Base-by-base conservation (phyloP, 1,140 invertebrate species). In the Cydia fagiglandana region DNA sequence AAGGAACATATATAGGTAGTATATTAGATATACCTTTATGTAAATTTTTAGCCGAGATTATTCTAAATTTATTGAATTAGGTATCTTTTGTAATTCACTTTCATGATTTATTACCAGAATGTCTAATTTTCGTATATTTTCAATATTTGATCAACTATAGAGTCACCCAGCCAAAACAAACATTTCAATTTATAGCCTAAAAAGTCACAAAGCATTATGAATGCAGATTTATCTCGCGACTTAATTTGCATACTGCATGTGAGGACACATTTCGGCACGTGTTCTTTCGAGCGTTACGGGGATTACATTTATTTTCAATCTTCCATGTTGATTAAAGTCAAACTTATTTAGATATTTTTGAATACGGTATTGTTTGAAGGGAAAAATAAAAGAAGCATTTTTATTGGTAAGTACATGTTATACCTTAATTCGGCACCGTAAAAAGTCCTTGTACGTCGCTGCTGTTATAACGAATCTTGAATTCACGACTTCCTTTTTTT, bases 231-330 rank as follows among this genome's bases (percentile, higher is more conserved):
- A 70, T 70, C 66, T 70, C 30, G 30, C 66, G 66, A 38, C 66
- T 70, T 70, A 70, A 70, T 70, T 70, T 70, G 66, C 66, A 70
- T 70, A 70, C 34, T 38, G 66, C 34, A 70, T 70, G 66, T 70
- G 66, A 70, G 66, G 66, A 70, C 66, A 70, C 66, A 70, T 38
- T 66, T 66, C 66, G 30, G 66, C 28, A 38, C 66, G 66, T 70
- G 66, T 38, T 34, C 30, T 70, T 70, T 17, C 66, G 17, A 70
- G 66, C 66, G 66, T 70, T 45, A 70, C 66, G 66, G 15, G 66
- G 66, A 70, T 70, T 70, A 70, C 66, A 70, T 70, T 70, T 70
- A 70, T 70, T 70, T 70, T 41, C 66, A 70, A 70, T 70, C 66
- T 70, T 70, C 30, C 34, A 38, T 70, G 30, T 70, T 70, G 66